These are phyloP conservation scores for Patiria miniata DNA, from an alignment of 35 echinoderm and acorn worm species.

Conservation along the genomic window DNA sequence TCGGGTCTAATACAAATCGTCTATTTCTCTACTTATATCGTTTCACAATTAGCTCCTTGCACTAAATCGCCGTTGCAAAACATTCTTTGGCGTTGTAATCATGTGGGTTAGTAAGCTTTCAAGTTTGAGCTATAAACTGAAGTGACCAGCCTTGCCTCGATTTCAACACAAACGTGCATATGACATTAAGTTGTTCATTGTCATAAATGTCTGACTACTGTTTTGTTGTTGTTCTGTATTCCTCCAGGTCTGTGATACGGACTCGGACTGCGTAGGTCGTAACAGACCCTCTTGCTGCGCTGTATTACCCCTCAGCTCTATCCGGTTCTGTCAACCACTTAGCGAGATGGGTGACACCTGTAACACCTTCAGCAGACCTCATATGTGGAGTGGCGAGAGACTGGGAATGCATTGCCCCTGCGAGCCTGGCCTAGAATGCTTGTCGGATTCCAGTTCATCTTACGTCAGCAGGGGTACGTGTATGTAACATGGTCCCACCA, in stretches of 20 bases:
- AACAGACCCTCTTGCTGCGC: conserved; percentile 49
- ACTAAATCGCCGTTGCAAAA: no score
- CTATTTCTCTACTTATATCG: no score
- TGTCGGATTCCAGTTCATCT: neutral
- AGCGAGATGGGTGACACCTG: conserved; percentile 32
- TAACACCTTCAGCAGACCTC: conserved; percentile 45
- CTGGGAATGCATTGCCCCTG: conserved; percentile 58
- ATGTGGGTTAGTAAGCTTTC: no score
- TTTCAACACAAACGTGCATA: no score
- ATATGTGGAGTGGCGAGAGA: conserved; percentile 41
- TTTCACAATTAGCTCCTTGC: no score
- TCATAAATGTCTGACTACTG: no score
- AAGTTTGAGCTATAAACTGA: no score
- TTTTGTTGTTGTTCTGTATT: neutral
- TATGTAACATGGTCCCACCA: neutral
- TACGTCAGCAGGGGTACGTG: conserved; percentile 13
- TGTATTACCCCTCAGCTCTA: neutral
- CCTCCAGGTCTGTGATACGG: conserved; percentile 56
- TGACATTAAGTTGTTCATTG: no score
- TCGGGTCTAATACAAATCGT: no score
- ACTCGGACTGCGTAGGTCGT: conserved; percentile 48
- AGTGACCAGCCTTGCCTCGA: no score
- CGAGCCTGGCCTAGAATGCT: conserved; percentile 27
- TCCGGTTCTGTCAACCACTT: conserved; percentile 52
- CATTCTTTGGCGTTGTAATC: no score